Conservation (phyloP, 2,113 vertebrate genomes). For the Terrapene triunguis region DNA sequence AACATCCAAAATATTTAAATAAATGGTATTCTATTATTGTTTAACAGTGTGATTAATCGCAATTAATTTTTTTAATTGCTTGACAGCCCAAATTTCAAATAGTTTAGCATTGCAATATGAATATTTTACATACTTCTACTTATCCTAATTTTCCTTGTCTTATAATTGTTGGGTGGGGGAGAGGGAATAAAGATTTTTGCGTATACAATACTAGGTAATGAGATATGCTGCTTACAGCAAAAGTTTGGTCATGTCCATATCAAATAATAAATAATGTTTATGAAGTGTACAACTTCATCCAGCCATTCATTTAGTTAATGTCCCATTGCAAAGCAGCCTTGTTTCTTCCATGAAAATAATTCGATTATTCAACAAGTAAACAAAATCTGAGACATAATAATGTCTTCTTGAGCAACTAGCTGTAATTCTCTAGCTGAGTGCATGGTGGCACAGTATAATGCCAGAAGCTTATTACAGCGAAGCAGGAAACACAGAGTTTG, state of each 20-base stretch:
- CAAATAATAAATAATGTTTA: neutral
- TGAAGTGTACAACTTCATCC: neutral
- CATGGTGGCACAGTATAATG: neutral
- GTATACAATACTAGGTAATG: neutral
- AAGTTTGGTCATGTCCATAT: neutral
- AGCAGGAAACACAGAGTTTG: neutral
- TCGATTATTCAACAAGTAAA: constrained; percentile 1
- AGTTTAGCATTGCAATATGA: neutral
- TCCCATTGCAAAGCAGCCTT: neutral
- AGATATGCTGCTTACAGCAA: neutral
- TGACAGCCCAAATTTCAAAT: neutral
- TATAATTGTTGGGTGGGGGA: fast-evolving
- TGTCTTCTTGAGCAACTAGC: neutral
- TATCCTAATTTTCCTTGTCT: neutral
- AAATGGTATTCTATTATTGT: too few species aligned
- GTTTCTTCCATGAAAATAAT: neutral
- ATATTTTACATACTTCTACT: neutral
- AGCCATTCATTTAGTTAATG: neutral
- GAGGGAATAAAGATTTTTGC: neutral
- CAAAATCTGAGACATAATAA: neutral
- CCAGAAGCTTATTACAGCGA: neutral
- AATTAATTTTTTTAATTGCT: too few species aligned
- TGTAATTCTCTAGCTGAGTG: neutral
- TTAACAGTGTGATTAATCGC: too few species aligned
- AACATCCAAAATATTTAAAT: too few species aligned